Evolutionary conservation across 2,113 vertebrate genomes (phyloP).

Genomic region (Galbula dea): DNA sequence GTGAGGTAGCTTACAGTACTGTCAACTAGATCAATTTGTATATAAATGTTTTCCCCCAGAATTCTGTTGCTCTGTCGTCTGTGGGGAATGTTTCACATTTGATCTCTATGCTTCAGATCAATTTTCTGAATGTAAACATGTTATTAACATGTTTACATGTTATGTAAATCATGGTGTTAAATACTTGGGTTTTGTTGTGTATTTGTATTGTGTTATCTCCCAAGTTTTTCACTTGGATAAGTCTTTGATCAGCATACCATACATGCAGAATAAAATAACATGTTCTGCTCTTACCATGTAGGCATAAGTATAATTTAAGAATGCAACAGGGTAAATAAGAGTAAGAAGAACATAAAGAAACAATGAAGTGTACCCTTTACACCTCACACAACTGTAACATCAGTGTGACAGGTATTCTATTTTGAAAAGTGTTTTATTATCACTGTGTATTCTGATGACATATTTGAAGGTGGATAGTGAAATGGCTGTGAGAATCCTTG

Average conservation of each 20-base stretch:
- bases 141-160: too few species aligned
- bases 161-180: neutral
- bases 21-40: neutral
- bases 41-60: neutral
- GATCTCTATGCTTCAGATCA: neutral
- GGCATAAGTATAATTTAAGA: neutral
- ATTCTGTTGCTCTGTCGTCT: neutral
- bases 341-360: neutral
- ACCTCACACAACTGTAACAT: neutral
- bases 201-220: neutral
- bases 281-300: neutral
- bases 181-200: neutral
- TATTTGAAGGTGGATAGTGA: neutral
- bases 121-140: neutral
- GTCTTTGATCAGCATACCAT: neutral
- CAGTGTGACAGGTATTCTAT: neutral
- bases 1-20: neutral
- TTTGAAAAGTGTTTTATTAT: neutral
- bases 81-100: neutral
- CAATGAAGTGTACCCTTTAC: neutral
- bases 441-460: neutral
- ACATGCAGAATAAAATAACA: neutral
- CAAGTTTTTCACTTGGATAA: neutral
- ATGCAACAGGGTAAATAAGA: neutral
- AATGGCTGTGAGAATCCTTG: neutral